A percentile compares a stretch with the other conserved stretches of the same genome.
Conservation (phyloP, 2,888 invertebrate genomes). For the Nysson spinosus region DNA sequence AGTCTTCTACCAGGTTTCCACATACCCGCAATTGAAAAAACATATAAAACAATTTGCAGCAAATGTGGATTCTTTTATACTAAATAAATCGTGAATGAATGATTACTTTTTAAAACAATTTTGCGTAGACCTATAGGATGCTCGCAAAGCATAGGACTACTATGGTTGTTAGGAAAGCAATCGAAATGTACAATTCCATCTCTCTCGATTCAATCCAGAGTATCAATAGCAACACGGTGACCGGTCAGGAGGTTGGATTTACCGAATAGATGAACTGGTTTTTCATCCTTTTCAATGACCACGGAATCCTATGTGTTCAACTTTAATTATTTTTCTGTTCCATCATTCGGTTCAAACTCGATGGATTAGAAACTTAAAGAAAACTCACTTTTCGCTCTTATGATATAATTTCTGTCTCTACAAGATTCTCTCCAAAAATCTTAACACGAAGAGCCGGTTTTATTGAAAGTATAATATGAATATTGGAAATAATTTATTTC, state of each 20-base stretch:
- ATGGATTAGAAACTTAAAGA: background rate
- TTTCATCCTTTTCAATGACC: background rate
- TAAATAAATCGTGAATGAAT: background rate
- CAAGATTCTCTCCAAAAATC: too few species aligned
- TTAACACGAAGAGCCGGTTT: too few species aligned
- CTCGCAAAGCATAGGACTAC: background rate
- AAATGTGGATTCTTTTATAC: background rate
- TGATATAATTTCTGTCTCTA: constrained; percentile 11
- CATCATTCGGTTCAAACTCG: constrained; percentile 14
- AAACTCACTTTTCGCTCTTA: background rate
- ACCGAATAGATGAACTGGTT: background rate
- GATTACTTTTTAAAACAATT: constrained; percentile 12
- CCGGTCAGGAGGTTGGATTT: background rate
- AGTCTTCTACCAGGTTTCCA: too few species aligned
- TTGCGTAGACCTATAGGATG: background rate
- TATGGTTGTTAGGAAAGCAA: constrained; percentile 17
- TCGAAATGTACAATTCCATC: constrained; percentile 23
- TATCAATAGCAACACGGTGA: background rate
- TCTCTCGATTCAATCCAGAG: constrained; percentile 12
- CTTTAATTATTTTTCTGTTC: constrained; percentile 10
- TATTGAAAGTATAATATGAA: background rate
- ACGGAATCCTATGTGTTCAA: background rate
- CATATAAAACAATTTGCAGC: background rate
- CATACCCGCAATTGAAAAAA: too few species aligned
- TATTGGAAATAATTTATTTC: too few species aligned